Evolutionary conservation across 1,140 invertebrate genomes (phyloP), one percentile per base, ranked within the genome.

Genomic region (Conus betulinus): DNA sequence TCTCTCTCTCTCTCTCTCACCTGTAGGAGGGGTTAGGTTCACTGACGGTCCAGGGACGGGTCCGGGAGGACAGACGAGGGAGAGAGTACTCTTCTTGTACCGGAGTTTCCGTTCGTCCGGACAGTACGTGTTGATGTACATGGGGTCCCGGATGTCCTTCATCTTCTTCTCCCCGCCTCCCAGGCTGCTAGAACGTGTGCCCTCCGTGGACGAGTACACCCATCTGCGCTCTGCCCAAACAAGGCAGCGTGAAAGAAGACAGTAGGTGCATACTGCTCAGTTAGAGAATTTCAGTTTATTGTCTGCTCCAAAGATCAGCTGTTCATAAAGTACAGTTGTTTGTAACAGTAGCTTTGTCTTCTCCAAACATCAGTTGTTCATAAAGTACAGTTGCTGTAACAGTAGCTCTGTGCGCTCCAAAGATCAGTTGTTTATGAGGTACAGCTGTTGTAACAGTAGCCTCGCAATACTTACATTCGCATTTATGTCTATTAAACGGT

Each of bases 111-210:
- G 81, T 51, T 88, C 87, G 27, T 74, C 87, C 53, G 87, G 81
- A 27, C 87, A 88, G 82, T 88, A 88, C 52, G 78, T 84, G 82
- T 88, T 83, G 81, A 88, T 60, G 71, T 88, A 88, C 53, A 81
- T 52, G n/a, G 87, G 87, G 71, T 88, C 87, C 20, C 87, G 78
- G 82, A 88, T 83, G 67, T 88, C 87, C 63, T 55, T 84, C 87
- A 39, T 60, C 57, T 79, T 79, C 51, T 63, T n/a, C 52, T 82
- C 79, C 51, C 52, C 23, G n/a, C 39, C 76, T 57, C 79, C 79
- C 10, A 15, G 27, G 79, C 79, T 53, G 51, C 79, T 15, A 51
- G 10, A 52, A 7, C 79, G 79, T 17, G 39, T 53, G 15, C 51
- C 79, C 51, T 39, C 27, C 13, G 39, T 20, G 79, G 79, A 81